These are phyloP conservation scores for Zingel zingel DNA, from an alignment of 2,113 vertebrate genomes.

Conservation along the genomic window DNA sequence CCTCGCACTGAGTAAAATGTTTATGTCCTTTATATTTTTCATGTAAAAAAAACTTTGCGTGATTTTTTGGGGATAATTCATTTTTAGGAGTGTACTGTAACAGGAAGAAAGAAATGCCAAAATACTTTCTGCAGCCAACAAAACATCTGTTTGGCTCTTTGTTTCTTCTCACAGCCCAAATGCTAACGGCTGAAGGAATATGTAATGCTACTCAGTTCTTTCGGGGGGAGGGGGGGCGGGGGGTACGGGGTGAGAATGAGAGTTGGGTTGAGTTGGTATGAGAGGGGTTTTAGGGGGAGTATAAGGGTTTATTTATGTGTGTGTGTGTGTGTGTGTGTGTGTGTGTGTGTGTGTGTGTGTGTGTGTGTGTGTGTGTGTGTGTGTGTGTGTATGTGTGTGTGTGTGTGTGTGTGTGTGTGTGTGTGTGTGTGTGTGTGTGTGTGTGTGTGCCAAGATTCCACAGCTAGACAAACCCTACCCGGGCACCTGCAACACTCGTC, in stretches of 20 bases:
- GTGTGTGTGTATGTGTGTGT: slow-evolving; percentile 24
- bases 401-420: background rate
- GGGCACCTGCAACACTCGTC: slow-evolving; percentile 88
- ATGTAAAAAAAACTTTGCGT: slow-evolving; percentile 44
- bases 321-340: slow-evolving; percentile 37
- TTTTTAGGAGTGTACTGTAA: slow-evolving; percentile 53
- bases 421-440: slow-evolving; percentile 14
- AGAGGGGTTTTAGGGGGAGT: background rate
- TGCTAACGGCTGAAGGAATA: slow-evolving; percentile 79
- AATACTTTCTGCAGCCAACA: slow-evolving; percentile 76
- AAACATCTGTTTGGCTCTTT: slow-evolving; percentile 89
- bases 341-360: slow-evolving; percentile 44
- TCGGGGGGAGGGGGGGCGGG: background rate
- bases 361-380: slow-evolving; percentile 52
- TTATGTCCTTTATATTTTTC: background rate
- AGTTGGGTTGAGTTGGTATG: background rate
- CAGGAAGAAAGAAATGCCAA: slow-evolving; percentile 79
- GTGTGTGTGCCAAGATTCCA: slow-evolving; percentile 85
- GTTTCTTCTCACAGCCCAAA: slow-evolving; percentile 80
- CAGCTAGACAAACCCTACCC: slow-evolving; percentile 81
- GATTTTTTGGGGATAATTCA: slow-evolving; percentile 57
- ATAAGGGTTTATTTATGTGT: background rate
- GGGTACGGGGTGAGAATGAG: background rate
- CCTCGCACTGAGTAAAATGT: background rate
- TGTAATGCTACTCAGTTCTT: slow-evolving; percentile 74